Base-by-base conservation (phyloP, 1,140 invertebrate genomes). In the Eupristina koningsbergeri region DNA sequence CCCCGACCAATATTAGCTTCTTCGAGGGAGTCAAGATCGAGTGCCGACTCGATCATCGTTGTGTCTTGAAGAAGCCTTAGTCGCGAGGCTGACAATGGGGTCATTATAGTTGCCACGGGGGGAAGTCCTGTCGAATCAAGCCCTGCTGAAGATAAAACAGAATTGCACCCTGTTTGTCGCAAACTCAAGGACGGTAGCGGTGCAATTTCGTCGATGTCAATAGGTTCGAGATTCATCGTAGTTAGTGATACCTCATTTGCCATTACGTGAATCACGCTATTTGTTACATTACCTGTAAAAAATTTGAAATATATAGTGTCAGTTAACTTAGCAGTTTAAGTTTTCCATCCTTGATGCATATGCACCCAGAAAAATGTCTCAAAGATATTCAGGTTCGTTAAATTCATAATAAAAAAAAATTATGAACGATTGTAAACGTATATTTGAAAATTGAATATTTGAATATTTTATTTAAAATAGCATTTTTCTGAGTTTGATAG, bases 11-110 rank as follows among this genome's bases (percentile, higher is more conserved):
- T 89, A 71, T 92, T 94, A 0, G 94, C 93, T 69, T 95, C 96
- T 89, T 96, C 95, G 78, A 96, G 91, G 82, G 96, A 96, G 91
- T 97, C 97, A 81, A 97, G 93, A 93, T 97, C 96, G 80, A 97
- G 92, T 17, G 96, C 96, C 39, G 96, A 96, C 87, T 97, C 96
- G 87, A 97, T 97, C 96, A 97, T 97, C 11, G 96, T 97, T 26
- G 96, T 96, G 89, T 96, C 96, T 87, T 96, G 96, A 81, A 97
- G 92, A 84, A 97, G 91, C 86, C 95, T 93, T 87, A 97, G 92
- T 85, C 94, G 93, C 88, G 94, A 96, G 2, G 94, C 94, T 78
- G 91, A 92, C 31, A 93, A 81, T 22, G 93, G 91, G 8, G 91
- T 92, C n/a, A 89, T 89, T 41, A 91, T 88, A 17, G 89, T 86